Evolutionary conservation across 2,113 vertebrate genomes (phyloP), one percentile per base, ranked within the genome.

Genomic region (Tetrax tetrax): DNA sequence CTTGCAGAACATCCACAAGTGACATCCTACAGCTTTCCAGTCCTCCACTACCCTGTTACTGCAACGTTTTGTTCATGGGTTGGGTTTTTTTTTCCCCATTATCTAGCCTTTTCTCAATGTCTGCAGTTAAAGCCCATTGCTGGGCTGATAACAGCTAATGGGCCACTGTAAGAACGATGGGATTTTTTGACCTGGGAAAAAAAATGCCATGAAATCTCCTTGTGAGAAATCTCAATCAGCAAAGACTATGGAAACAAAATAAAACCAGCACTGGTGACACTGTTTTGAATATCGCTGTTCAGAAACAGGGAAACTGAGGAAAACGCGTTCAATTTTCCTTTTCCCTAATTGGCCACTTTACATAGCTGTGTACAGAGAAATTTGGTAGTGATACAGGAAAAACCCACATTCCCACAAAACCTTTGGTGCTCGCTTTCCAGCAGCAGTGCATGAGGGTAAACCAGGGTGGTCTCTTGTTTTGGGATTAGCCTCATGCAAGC

Each of bases 261-360:
- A 78, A 75, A 96, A 91, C 29, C 88, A 97, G 47, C 79, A 65
- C 41, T 37, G 74, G 74, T 56, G 77, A 88, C 31, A 27, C 60
- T 61, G 87, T 77, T 85, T 81, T 69, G 81, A 93, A 91, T 41
- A 57, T 35, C 21, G 28, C 48, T 24, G 2, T 63, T 91, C 89
- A 95, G 90, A 97, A 95, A 71, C 31, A 64, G 94, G 82, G 97
- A 97, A 98, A 97, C 90, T 93, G 96, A 96, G 95, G 91, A 90
- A 96, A 71, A 28, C 16, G 19, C 63, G 54, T 47, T 87, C 70
- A 60, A 38, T 83, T 94, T 94, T 41, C 59, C 75, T 79, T 82
- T 63, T 37, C 20, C 95, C 74, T 91, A 68, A 93, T 96, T 71
- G 87, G 7, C 41, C 71, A 35, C 90, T 94, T 87, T 69, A 88